Evolutionary conservation across 2,888 invertebrate genomes (phyloP), one percentile per base, ranked within the genome.

Genomic region (Pseudococcus jackbeardsleyi): DNA sequence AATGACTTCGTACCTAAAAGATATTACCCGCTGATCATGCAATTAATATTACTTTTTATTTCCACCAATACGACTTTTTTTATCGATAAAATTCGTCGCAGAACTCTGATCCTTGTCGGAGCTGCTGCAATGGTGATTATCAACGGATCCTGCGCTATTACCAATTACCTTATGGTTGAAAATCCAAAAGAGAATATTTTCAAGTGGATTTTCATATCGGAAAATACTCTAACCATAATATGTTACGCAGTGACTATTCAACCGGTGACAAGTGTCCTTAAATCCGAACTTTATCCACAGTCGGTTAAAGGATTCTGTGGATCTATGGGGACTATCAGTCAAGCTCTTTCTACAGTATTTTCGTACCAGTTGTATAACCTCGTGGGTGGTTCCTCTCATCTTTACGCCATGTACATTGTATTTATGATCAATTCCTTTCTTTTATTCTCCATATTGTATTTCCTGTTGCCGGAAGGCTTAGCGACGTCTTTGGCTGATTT

Each of bases 271-370:
- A 19, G 15, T 64, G 46, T 48, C 7, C 11, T 86, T 3, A 39
- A 48, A 12, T 64, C 86, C 19, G 86, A 86, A 72, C n/a, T 86
- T 19, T 77, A 72, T 19, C 86, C 86, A 9, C 72, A 72, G 15
- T 39, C 42, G 46, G 39, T 86, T 12, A 68, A 48, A 19, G 86
- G 86, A 22, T 42, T 86, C 9, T 68, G 86, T 1, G 72, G 19
- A 12, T 42, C 72, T 15, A 11, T 86, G 3, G 42, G 72, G 9
- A n/a, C 46, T 0, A 77, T 86, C 4, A 48, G 72, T 26, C 86
- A 86, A 46, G 33, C 48, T 9, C 6, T 77, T 17, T 72, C 86
- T n/a, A 15, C 19, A 9, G 26, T 86, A 11, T 7, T 86, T 15
- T 72, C 42, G 9, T 86, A 86, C 48, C 77, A 86, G 11, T 26